Conservation (phyloP, 2,888 invertebrate genomes). For the Ctenicera cuprea region DNA sequence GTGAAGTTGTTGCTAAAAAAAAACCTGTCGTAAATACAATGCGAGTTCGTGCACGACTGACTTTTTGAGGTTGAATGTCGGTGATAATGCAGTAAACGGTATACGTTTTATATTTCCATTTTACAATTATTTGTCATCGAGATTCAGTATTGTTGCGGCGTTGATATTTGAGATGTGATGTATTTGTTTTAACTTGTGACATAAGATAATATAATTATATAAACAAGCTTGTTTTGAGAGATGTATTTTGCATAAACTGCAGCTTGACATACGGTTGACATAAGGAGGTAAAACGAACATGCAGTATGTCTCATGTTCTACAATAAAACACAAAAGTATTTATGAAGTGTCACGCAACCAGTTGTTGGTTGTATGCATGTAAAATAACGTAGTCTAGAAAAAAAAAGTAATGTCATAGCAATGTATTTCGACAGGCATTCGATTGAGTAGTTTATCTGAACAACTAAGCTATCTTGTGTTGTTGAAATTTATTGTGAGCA, state of each 20-base stretch:
- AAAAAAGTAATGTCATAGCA: too few relatives aligned
- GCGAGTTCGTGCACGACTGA: slow-evolving; percentile 46
- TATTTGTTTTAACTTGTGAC: neutral
- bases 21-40: slow-evolving; percentile 27
- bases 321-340: neutral
- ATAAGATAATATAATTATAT: neutral
- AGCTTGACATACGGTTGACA: slow-evolving; percentile 15
- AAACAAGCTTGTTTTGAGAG: neutral
- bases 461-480: too few relatives aligned
- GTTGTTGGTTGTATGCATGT: too few relatives aligned
- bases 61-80: slow-evolving; percentile 31
- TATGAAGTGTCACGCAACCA: too few relatives aligned
- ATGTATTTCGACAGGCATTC: too few relatives aligned
- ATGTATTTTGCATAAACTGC: neutral
- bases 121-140: neutral
- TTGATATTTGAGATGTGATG: neutral
- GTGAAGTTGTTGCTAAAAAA: slow-evolving; percentile 45
- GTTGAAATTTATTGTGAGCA: too few relatives aligned
- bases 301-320: neutral
- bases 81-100: slow-evolving; percentile 25
- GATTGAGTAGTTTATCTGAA: too few relatives aligned
- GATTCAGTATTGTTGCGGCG: neutral
- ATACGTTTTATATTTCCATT: slow-evolving; percentile 1
- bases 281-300: neutral
- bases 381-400: too few relatives aligned